Evolutionary conservation across 2,797 vertebrate species (phyloP).

Genomic region (Cyclura pinguis): DNA sequence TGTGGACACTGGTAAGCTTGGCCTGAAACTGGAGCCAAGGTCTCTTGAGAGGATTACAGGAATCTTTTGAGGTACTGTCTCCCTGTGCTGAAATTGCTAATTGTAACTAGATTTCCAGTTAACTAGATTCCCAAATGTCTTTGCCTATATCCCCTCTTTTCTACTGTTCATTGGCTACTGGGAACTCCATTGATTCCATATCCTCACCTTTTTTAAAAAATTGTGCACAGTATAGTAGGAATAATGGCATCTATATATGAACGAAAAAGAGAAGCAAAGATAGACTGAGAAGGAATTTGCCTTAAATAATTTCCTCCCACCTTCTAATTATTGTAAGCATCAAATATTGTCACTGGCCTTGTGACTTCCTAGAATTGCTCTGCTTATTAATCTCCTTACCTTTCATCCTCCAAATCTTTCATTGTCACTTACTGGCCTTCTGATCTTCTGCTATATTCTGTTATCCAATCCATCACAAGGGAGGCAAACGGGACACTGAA

Average conservation of each 20-base stretch:
- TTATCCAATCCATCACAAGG: conserved; percentile 18
- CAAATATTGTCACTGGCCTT: conserved; percentile 42
- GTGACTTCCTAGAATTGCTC: conserved; percentile 48
- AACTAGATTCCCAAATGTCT: too few species aligned
- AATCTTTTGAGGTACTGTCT: too few species aligned
- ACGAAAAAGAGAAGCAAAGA: neutral
- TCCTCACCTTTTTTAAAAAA: neutral
- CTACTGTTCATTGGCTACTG: neutral
- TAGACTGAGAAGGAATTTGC: conserved; percentile 27
- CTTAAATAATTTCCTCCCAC: conserved; percentile 17
- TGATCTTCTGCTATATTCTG: conserved; percentile 25
- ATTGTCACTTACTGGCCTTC: conserved; percentile 44
- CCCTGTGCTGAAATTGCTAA: too few species aligned
- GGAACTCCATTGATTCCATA: neutral
- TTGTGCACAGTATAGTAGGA: neutral
- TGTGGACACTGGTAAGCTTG: too few species aligned
- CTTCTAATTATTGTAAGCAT: conserved; percentile 33
- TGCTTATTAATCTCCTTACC: conserved; percentile 61
- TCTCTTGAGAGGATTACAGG: too few species aligned
- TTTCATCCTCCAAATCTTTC: conserved; percentile 60
- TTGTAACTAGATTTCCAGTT: too few species aligned
- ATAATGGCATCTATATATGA: neutral
- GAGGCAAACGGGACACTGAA: neutral
- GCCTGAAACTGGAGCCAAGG: too few species aligned
- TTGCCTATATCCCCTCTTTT: neutral